phyloP scores from a whole-genome alignment of 2,113 vertebrate genomes.

The mouse (Mus musculus) region DNA sequence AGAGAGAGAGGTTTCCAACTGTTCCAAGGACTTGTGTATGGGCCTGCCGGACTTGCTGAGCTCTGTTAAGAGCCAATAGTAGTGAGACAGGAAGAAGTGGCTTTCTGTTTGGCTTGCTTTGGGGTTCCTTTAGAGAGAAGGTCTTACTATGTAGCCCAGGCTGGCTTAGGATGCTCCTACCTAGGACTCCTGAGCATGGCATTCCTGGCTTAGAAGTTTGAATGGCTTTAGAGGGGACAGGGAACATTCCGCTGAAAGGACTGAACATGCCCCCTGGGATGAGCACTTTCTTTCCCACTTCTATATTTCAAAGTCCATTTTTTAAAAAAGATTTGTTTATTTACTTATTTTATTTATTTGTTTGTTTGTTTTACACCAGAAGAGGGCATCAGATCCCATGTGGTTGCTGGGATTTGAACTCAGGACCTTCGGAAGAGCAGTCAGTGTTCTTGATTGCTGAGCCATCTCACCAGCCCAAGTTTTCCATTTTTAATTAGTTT shows the following conservation, averaged over 20 bases:
- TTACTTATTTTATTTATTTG: too few relatives aligned
- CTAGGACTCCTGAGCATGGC: not conserved
- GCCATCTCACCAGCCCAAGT: not conserved
- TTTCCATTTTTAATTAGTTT: not conserved
- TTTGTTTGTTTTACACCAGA: too few relatives aligned
- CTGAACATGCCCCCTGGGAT: not conserved
- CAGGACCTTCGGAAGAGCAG: too few relatives aligned
- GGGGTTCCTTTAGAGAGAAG: not conserved
- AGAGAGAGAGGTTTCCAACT: not conserved
- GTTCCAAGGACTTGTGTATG: not conserved
- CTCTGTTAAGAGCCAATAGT: not conserved
- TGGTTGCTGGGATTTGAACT: too few relatives aligned
- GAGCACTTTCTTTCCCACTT: conserved; percentile 8
- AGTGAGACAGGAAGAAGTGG: not conserved
- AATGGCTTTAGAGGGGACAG: not conserved
- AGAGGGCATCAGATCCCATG: too few relatives aligned
- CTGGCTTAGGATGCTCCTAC: not conserved
- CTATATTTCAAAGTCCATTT: not conserved
- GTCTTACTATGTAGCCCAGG: not conserved
- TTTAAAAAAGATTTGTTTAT: not conserved
- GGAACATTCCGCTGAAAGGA: not conserved
- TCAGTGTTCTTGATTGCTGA: too few relatives aligned
- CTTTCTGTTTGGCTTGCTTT: not conserved
- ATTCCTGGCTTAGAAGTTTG: not conserved
- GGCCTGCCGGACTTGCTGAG: not conserved